Conservation (phyloP, 2,113 vertebrate genomes). For the Eira barbara region DNA sequence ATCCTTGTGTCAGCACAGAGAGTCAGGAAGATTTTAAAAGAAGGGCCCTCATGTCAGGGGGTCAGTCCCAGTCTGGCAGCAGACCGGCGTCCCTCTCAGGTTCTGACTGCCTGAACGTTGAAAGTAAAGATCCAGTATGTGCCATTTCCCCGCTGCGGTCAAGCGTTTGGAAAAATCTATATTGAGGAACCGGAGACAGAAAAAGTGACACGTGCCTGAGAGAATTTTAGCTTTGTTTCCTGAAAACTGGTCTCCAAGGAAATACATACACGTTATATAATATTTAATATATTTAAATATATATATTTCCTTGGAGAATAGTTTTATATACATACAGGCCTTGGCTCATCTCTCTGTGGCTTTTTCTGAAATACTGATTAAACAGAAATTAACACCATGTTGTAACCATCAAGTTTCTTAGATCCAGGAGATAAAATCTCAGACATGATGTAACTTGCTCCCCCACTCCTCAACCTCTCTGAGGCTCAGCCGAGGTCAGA, state of each 20-base stretch:
- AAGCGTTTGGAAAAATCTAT: rapidly evolving
- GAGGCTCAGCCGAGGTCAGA: not conserved
- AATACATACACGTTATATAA: not conserved
- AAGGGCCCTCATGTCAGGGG: rapidly evolving
- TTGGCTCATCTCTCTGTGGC: rapidly evolving
- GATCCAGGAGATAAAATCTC: not conserved
- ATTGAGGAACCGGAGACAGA: too few relatives aligned
- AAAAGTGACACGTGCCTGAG: rapidly evolving
- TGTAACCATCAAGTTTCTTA: not conserved
- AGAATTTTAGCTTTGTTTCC: rapidly evolving
- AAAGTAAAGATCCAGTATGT: rapidly evolving
- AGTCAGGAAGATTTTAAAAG: rapidly evolving
- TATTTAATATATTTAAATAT: not conserved
- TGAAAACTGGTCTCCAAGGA: not conserved
- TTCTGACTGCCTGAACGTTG: rapidly evolving
- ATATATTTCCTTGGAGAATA: not conserved
- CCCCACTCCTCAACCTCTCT: rapidly evolving
- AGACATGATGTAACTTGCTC: rapidly evolving
- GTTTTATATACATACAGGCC: not conserved
- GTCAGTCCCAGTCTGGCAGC: rapidly evolving
- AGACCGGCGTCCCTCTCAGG: rapidly evolving
- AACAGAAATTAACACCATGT: not conserved
- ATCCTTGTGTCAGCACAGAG: rapidly evolving
- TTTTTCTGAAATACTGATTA: rapidly evolving
- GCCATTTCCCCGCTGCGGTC: rapidly evolving